Evolutionary conservation across 2,888 invertebrate genomes (phyloP).

Genomic region (Metellina segmentata): DNA sequence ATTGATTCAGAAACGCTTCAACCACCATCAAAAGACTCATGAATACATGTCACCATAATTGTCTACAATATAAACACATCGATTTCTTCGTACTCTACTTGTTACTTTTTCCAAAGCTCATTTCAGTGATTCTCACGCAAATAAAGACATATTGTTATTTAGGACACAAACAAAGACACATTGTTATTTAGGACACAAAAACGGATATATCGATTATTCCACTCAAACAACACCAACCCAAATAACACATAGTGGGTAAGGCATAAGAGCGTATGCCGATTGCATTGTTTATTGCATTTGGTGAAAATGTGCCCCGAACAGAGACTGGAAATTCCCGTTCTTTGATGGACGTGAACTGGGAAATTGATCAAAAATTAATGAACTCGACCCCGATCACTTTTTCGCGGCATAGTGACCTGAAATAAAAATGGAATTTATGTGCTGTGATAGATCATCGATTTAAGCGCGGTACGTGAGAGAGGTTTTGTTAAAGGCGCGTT

Average conservation of each 20-base stretch:
- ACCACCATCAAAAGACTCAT: too few relatives aligned
- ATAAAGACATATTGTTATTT: neutral
- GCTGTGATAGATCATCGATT: slow-evolving; percentile 24
- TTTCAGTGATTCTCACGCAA: neutral
- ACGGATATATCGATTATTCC: neutral
- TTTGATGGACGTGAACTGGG: neutral
- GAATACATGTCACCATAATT: too few relatives aligned
- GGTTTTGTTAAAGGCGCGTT: too few relatives aligned
- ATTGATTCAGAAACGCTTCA: too few relatives aligned
- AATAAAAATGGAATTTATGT: slow-evolving; percentile 39
- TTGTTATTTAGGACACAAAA: neutral
- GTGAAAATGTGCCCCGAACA: neutral
- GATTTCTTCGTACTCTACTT: too few relatives aligned
- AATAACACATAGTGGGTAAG: neutral
- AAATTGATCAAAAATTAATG: slow-evolving; percentile 58
- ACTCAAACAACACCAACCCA: neutral
- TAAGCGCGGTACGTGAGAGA: neutral
- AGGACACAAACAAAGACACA: neutral
- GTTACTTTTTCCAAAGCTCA: too few relatives aligned
- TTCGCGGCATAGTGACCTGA: slow-evolving; percentile 58
- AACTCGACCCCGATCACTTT: slow-evolving; percentile 47
- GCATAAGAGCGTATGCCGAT: neutral
- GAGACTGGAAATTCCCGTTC: neutral
- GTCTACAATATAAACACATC: too few relatives aligned
- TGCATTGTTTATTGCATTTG: slow-evolving; percentile 3